Evolutionary conservation across 2,888 invertebrate species (phyloP), one percentile per base, ranked within the genome.

Genomic region (Dasypolia templi): DNA sequence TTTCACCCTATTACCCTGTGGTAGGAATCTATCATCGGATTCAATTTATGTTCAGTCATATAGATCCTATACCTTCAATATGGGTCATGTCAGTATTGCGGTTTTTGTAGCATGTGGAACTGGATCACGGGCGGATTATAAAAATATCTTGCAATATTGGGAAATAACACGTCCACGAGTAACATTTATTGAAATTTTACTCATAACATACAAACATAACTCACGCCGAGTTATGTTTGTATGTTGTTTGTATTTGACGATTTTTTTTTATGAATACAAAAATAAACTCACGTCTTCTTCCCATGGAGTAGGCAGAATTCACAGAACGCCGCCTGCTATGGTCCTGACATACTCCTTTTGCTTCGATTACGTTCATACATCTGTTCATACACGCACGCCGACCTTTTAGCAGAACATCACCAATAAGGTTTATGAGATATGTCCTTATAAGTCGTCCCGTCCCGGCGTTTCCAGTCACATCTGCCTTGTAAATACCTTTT

Each of bases 11-110:
- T 22, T 0, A 6, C 46, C 6, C 6, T 46, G 32, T 12, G 32
- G 11, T 22, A 56, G 22, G 19, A 56, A 56, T 56, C 56, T 11
- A 56, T 56, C 22, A 56, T 35, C 22, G 22, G 32, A 32, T 56
- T 22, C 29, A 42, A 72, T 56, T 29, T 72, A 49, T 39, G 44
- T 19, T 71, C 56, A 55, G n/a, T 26, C 49, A 32, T 58, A 55
- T 19, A 55, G 49, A 75, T 75, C 6, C 6, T 49, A 32, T 22
- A 75, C n/a, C n/a, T 62, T 29, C 29, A 56, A 73, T 46, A 62
- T 61, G 14, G 73, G 61, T 73, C 74, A 72, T 35, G 53, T 55
- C 22, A 39, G 29, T 74, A 74, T 46, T 55, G 61, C 35, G n/a
- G 19, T 49, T 74, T 46, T 39, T 62, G 49, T 75, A 22, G 46